Base-by-base conservation (phyloP, 2,888 invertebrate species). In the Mesorhabditis sp. region DNA sequence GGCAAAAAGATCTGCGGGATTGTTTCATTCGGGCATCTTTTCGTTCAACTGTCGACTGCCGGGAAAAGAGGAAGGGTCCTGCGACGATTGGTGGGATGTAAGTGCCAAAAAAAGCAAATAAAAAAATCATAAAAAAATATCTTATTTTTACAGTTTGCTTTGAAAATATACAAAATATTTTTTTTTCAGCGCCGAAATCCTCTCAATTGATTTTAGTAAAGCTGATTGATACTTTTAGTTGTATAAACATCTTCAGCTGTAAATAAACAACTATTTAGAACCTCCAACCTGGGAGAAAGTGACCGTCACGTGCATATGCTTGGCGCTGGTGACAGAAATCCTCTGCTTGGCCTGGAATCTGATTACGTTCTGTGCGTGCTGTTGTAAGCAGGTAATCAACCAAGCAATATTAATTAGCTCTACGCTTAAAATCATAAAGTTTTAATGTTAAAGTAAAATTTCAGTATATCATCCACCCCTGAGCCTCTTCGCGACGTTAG, bases 281-380 rank as follows among this genome's bases (percentile, higher is more conserved):
- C n/a, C 58, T 50, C n/a, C 58, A 50, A 50, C 58, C 7, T 50
- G 58, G 58, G 58, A 50, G n/a, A 50, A 50, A 50, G 58, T 50
- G n/a, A 50, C 58, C 1, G 58, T 50, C n/a, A n/a, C n/a, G 7
- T 13, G 7, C 10, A 50, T 50, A 2, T 50, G 58, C n/a, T 50
- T 50, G 58, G 58, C 58, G 10, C 58, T 50, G n/a, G 58, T n/a
- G 58, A 50, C 58, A n/a, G 58, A 50, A n/a, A 13, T 50, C 10
- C 58, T 50, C 10, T 50, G 58, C n/a, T n/a, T 50, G 7, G 58
- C 58, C n/a, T 50, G 58, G 58, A 50, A 50, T 50, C 58, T 50
- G 10, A 13, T 50, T 50, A n/a, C 58, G 58, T 50, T 10, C 58
- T 50, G 7, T 2, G 58, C 58, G 7, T 50, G 58, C 58, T 50